Percentiles rank a stretch among this genome's conserved stretches.
Conservation (phyloP, 2,113 vertebrate species). For the Larimichthys polyactis region DNA sequence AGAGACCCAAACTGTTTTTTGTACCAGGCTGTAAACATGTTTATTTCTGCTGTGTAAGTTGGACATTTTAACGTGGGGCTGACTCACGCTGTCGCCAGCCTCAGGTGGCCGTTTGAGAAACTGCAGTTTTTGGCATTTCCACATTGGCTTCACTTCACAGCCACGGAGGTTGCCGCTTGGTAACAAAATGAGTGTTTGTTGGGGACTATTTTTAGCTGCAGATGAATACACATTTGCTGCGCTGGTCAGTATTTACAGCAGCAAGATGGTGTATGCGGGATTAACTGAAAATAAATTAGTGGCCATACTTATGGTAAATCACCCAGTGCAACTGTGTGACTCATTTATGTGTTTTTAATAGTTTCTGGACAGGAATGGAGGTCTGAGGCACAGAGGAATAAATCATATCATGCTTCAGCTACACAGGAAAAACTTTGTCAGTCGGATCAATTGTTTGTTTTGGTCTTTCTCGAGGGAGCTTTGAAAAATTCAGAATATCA, state of each 20-base stretch:
- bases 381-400: not conserved
- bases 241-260: not conserved
- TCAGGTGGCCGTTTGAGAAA: too few species aligned
- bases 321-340: not conserved
- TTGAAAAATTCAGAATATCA: not conserved
- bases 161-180: not conserved
- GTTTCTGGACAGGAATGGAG: not conserved
- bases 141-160: not conserved
- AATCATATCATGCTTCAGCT: not conserved
- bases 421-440: not conserved
- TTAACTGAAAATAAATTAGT: constrained; percentile 12
- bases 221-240: not conserved
- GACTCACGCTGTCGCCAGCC: too few species aligned
- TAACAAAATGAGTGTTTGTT: too few species aligned
- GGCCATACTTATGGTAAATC: not conserved
- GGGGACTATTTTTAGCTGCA: too few species aligned
- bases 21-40: too few species aligned
- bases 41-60: too few species aligned
- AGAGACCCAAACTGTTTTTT: too few species aligned
- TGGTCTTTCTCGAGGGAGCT: not conserved
- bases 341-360: not conserved
- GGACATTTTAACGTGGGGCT: too few species aligned
- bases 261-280: not conserved
- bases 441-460: not conserved
- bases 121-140: not conserved